phyloP scores from a whole-genome alignment of 2,797 vertebrate species.

The Phrynocephalus forsythii region DNA sequence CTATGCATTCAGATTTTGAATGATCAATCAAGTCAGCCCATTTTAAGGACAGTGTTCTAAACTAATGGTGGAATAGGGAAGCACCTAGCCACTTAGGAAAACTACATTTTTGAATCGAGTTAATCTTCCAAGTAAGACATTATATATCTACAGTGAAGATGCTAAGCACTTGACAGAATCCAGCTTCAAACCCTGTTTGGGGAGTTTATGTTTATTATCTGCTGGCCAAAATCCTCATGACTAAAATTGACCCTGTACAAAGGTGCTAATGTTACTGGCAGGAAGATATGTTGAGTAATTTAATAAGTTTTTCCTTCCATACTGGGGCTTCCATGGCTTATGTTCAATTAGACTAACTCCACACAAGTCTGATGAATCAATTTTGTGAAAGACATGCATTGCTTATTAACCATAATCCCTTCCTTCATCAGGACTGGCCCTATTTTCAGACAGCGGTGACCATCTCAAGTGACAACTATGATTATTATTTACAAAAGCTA shows the following conservation, averaged over 20 bases:
- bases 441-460: not conserved
- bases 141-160: not conserved
- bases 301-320: no score
- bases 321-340: no score
- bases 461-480: not conserved
- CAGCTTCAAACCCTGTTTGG: not conserved
- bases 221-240: no score
- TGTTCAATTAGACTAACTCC: no score
- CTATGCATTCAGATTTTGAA: conserved; percentile 17
- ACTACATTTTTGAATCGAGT: not conserved
- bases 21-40: conserved; percentile 14
- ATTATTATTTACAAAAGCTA: no score
- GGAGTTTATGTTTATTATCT: not conserved
- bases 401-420: not conserved
- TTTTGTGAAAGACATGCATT: not conserved
- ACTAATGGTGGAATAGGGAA: not conserved
- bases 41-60: not conserved
- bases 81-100: not conserved
- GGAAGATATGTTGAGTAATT: no score
- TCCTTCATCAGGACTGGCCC: not conserved
- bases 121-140: not conserved
- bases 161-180: no score
- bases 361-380: no score
- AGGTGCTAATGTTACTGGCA: no score
- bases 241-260: no score